Conservation (phyloP, 2,797 vertebrate genomes). For the Mormyrops attenuatus region DNA sequence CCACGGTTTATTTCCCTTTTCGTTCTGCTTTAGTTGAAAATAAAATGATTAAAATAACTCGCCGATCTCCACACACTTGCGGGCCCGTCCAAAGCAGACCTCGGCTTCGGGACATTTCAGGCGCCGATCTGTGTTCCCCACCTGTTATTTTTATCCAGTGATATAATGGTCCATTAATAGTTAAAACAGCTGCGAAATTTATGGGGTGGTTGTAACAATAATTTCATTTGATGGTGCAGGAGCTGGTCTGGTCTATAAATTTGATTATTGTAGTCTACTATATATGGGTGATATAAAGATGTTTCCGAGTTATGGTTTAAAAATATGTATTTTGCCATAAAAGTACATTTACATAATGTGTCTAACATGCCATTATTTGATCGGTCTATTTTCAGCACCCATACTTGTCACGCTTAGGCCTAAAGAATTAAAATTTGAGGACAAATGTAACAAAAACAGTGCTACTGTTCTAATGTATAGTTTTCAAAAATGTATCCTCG, state of each 20-base stretch:
- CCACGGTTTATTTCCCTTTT: neutral
- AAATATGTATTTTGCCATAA: slow-evolving; percentile 15
- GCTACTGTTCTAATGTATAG: neutral
- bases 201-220: slow-evolving; percentile 16
- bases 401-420: neutral
- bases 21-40: neutral
- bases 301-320: slow-evolving; percentile 9
- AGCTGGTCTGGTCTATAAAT: slow-evolving; percentile 16
- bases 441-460: neutral
- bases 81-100: neutral
- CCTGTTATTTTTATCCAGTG: slow-evolving; percentile 14
- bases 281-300: slow-evolving; percentile 16
- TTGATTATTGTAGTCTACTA: slow-evolving; percentile 3
- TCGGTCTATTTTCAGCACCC: neutral
- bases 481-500: neutral
- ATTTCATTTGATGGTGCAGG: slow-evolving; percentile 21
- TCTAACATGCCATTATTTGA: slow-evolving; percentile 1
- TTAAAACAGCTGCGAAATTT: slow-evolving; percentile 24
- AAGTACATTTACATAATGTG: neutral
- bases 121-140: neutral
- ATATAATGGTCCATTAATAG: slow-evolving; percentile 26
- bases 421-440: neutral
- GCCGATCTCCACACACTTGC: neutral
- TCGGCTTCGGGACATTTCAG: neutral
- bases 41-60: neutral